Evolutionary conservation across 2,113 vertebrate species (phyloP), one percentile per base, ranked within the genome.

Genomic region (Falcunculus frontatus): DNA sequence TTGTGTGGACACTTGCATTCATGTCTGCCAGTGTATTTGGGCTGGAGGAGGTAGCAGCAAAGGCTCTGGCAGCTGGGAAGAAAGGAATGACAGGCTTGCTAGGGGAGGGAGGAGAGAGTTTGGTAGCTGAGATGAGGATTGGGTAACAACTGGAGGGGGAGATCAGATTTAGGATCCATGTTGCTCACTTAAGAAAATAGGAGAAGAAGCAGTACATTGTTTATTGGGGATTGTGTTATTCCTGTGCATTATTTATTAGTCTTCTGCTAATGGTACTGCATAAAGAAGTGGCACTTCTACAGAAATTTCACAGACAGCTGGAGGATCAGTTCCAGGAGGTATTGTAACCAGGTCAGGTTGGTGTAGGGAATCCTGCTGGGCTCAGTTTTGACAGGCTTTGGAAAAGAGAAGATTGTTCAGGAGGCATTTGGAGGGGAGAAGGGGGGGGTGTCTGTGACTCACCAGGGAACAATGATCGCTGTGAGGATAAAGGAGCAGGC

Each of bases 121-220:
- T 80, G 52, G 87, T 86, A 72, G 92, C 83, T 64, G 52, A 77
- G 85, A 80, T 75, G 76, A 90, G 57, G 65, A 83, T 76, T 94
- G 93, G 73, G 79, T 96, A 94, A 86, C 88, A 95, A 78, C 82
- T 95, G 93, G 76, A 93, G 69, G 16, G 85, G 56, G 79, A 86
- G 92, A 94, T 96, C 83, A 78, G 88, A 94, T 96, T 94, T 96
- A 93, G 93, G 68, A 96, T 93, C 79, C 84, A 30, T 93, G 84
- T 95, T 94, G 77, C 78, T 96, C 55, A 29, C 90, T 95, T 89
- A 91, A 89, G 87, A 93, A 90, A 95, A 88, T 4, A 89, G 52
- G 46, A 93, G 65, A 11, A 93, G 74, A 16, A 96, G 81, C 56
- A 52, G 65, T 72, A 73, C 79, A 35, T 64, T 95, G 93, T 94